phyloP scores from a whole-genome alignment of 2,113 vertebrate species.

The Scophthalmus maximus region DNA sequence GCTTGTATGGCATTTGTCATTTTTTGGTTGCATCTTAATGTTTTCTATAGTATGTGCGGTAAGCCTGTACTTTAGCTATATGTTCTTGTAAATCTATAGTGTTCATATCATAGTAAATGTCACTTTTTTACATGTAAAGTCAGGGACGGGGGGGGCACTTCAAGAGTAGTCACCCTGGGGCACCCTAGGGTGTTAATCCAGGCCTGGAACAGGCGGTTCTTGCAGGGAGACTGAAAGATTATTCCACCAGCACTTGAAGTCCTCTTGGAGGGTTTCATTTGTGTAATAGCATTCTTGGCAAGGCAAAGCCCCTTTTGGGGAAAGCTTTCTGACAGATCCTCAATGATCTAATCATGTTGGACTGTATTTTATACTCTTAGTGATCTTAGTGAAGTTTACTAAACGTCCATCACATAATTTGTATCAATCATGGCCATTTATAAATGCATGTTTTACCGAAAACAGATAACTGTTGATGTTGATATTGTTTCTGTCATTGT shows the following conservation, averaged over 20 bases:
- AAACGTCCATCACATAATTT: conserved; percentile 29
- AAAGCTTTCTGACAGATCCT: conserved; percentile 43
- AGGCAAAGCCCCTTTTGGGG: conserved; percentile 16
- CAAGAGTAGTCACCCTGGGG: no score
- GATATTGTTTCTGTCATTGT: conserved; percentile 31
- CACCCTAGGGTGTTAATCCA: no score
- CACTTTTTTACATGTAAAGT: no score
- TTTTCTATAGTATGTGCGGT: no score
- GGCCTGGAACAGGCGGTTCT: no score
- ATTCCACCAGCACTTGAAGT: conserved; percentile 44
- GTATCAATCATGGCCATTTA: conserved; percentile 21
- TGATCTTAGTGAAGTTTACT: conserved; percentile 43
- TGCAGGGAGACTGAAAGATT: conserved; percentile 43
- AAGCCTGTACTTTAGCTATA: no score
- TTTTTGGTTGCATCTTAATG: no score
- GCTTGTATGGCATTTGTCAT: no score
- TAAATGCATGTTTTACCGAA: conserved; percentile 34
- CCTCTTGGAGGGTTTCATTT: conserved; percentile 62
- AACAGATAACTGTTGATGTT: conserved; percentile 32
- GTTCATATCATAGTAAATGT: no score
- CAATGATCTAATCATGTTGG: conserved; percentile 60
- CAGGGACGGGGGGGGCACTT: no score
- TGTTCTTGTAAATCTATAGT: no score
- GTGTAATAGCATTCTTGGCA: conserved; percentile 72
- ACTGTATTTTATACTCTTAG: conserved; percentile 48